Percentiles rank a stretch among this genome's conserved stretches.
Conservation (phyloP, 2,888 invertebrate genomes). For the Chymomyza amoena region DNA sequence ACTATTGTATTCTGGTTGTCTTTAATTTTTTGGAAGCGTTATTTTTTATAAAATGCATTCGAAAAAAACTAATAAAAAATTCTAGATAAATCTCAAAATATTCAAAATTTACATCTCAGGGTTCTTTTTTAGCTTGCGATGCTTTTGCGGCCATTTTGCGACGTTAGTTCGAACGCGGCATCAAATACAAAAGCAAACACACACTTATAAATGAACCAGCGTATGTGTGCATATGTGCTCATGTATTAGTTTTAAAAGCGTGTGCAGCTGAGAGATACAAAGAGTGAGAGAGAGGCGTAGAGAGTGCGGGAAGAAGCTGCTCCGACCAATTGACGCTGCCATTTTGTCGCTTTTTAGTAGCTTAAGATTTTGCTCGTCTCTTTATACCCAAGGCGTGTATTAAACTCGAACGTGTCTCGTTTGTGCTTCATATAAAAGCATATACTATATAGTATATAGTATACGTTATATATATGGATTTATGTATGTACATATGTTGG, state of each 20-base stretch:
- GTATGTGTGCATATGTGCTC: not conserved
- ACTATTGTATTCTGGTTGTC: no score
- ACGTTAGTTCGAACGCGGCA: no score
- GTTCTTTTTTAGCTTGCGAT: no score
- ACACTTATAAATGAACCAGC: no score
- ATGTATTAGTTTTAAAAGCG: conserved; percentile 7
- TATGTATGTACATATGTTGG: not conserved
- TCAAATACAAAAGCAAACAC: no score
- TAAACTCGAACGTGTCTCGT: not conserved
- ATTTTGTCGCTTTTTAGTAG: conserved; percentile 1
- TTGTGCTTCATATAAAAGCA: not conserved
- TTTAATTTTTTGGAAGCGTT: no score
- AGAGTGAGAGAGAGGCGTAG: no score
- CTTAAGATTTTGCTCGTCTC: not conserved
- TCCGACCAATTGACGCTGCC: conserved; percentile 10
- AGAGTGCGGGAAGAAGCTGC: not conserved
- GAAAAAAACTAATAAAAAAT: no score
- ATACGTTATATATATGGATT: not conserved
- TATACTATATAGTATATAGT: not conserved
- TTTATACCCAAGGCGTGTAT: not conserved
- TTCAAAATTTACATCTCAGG: no score
- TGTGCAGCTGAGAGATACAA: not conserved
- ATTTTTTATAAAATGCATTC: no score
- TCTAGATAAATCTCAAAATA: no score
- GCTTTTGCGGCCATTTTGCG: no score